These are phyloP conservation scores for Rhamphomyia laevipes DNA, from an alignment of 2,888 invertebrate species.

Conservation along the genomic window DNA sequence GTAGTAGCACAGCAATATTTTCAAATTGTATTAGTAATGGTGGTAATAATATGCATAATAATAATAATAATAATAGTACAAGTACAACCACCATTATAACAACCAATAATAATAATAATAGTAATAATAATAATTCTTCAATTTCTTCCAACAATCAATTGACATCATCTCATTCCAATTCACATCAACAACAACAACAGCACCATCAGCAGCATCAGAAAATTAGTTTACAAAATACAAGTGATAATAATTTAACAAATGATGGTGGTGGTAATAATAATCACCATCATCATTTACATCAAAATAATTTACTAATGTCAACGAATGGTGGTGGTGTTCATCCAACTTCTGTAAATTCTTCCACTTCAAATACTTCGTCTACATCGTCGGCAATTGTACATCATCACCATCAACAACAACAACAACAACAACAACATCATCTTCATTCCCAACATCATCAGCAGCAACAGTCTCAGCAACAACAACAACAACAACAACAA, in stretches of 20 bases:
- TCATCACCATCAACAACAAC: slow-evolving; percentile 19
- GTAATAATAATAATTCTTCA: slow-evolving; percentile 19
- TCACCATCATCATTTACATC: slow-evolving; percentile 20
- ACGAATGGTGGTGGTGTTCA: not conserved
- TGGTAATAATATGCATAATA: slow-evolving; percentile 16
- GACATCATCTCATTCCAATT: slow-evolving; percentile 22
- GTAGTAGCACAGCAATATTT: slow-evolving; percentile 13
- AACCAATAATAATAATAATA: slow-evolving; percentile 24
- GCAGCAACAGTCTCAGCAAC: slow-evolving; percentile 15
- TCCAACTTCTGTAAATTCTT: not conserved
- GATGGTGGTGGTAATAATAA: slow-evolving; percentile 14
- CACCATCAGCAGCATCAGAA: slow-evolving; percentile 16
- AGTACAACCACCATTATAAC: not conserved
- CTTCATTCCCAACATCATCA: slow-evolving; percentile 14
- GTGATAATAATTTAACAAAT: slow-evolving; percentile 21
- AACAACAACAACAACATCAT: slow-evolving; percentile 20
- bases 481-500: slow-evolving; percentile 21
- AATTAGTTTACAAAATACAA: slow-evolving; percentile 22
- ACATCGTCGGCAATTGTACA: slow-evolving; percentile 14
- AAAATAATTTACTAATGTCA: slow-evolving; percentile 13
- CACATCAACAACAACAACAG: slow-evolving; percentile 11
- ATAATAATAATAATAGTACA: slow-evolving; percentile 10
- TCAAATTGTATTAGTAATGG: slow-evolving; percentile 6
- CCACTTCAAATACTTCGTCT: not conserved
- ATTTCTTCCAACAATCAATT: slow-evolving; percentile 9